Base-by-base conservation (phyloP, 2,113 vertebrate species). In the Apodemus speciosus region DNA sequence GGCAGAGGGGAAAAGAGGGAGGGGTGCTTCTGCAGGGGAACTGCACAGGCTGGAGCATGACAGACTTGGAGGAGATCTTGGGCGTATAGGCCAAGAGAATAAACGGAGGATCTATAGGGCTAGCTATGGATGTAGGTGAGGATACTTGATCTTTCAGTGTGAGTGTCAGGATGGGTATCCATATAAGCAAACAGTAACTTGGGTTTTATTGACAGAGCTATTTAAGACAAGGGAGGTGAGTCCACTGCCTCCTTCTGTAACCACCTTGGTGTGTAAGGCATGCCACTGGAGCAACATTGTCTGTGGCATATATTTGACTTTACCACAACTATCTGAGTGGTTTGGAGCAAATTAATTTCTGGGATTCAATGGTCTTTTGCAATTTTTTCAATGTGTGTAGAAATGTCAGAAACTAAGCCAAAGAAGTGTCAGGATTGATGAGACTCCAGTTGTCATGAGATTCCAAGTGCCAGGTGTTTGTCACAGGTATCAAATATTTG, bases 301-400 rank as follows among this genome's bases (percentile, higher is more conserved):
- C 68, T 86, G 58, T 68, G 30, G 60, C 60, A 88, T 51, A 84
- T 43, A 80, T 91, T 79, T 76, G 35, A 81, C 23, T 71, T 30
- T 84, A 62, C 18, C 66, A 80, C 10, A 79, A n/a, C 6, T 56
- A 38, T n/a, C 49, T 83, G n/a, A 56, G 49, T 92, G 83, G 71
- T 62, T 80, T 89, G 49, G 23, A 60, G 49, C 58, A 87, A 93
- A 71, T 75, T n/a, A 80, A 92, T 51, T 46, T 85, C 51, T 76
- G 90, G 51, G 35, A 89, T 21, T 51, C 60, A 27, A 10, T 25
- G 40, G 21, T 53, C 11, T 66, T 76, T 76, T 58, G 93, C 9
- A 20, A 27, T 58, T 23, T 84, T 89, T 89, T 51, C 32, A 87
- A 1, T 60, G 40, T 51, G 6, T 64, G 25, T 10, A 92, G 38